A percentile compares a stretch with the other conserved stretches of the same genome.
Conservation (phyloP, 2,888 invertebrate genomes). For the Hydriomena furcata region DNA sequence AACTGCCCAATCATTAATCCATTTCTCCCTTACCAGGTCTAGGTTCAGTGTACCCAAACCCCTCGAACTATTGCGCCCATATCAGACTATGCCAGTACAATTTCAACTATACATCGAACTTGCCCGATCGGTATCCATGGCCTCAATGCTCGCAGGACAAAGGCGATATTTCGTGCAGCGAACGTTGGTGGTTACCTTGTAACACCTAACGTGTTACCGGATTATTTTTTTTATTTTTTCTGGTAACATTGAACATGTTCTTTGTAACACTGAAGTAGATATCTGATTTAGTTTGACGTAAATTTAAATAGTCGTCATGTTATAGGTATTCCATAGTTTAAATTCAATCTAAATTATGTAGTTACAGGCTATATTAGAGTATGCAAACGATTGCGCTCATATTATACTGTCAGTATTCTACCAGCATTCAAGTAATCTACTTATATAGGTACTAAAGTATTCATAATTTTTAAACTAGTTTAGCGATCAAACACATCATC, state of each 20-base stretch:
- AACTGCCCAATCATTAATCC: not conserved
- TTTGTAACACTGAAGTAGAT: not conserved
- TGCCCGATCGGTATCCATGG: constrained; percentile 8
- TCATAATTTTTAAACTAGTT: no score
- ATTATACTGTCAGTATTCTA: no score
- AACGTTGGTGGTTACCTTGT: constrained; percentile 3
- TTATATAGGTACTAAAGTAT: no score
- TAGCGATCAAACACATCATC: no score
- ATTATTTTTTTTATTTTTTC: not conserved
- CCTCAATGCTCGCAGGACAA: not conserved
- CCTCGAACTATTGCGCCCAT: not conserved
- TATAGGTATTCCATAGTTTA: not conserved
- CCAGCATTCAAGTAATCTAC: no score
- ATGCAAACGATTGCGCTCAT: no score
- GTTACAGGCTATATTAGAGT: no score
- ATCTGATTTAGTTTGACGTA: no score
- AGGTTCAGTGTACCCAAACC: constrained; percentile 5
- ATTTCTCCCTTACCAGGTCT: constrained; percentile 5
- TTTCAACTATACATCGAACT: constrained; percentile 4
- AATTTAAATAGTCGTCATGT: not conserved
- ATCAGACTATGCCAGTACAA: constrained; percentile 4
- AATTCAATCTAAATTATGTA: no score
- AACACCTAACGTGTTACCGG: constrained; percentile 8
- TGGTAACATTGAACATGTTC: not conserved
- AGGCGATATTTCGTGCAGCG: not conserved